Percentiles rank a stretch among this genome's conserved stretches.
phyloP scores from a whole-genome alignment of 2,888 invertebrate genomes.

The Chymomyza procnemis region DNA sequence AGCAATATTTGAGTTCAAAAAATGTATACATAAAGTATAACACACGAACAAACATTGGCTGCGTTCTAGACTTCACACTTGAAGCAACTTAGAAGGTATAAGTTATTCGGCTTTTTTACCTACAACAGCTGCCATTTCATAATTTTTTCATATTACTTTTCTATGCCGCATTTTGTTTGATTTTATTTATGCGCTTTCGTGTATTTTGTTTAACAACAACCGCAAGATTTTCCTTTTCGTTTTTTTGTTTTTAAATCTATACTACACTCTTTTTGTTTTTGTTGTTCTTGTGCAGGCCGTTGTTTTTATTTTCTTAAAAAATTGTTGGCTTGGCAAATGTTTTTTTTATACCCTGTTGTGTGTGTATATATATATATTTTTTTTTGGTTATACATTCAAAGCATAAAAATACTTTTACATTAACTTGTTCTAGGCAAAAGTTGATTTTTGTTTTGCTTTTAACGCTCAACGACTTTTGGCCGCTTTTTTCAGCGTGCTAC shows the following conservation, averaged over 20 bases:
- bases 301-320: conserved; percentile 68
- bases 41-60: too few species aligned
- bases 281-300: conserved; percentile 38
- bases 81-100: neutral
- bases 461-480: conserved; percentile 65
- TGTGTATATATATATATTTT: neutral
- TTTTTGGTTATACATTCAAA: conserved; percentile 46
- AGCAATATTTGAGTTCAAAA: too few species aligned
- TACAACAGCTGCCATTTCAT: neutral
- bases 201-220: conserved; percentile 50
- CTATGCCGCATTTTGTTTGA: conserved; percentile 49
- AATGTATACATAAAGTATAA: too few species aligned
- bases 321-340: conserved; percentile 66
- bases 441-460: conserved; percentile 63
- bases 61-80: too few species aligned
- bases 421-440: conserved; percentile 70
- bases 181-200: conserved; percentile 65
- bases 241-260: neutral
- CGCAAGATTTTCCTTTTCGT: conserved; percentile 39
- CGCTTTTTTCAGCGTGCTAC: conserved; percentile 19
- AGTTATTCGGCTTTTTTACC: neutral
- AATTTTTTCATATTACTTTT: conserved; percentile 6
- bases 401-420: conserved; percentile 74
- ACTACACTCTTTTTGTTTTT: neutral
- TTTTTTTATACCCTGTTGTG: conserved; percentile 30